A percentile compares a stretch with the other conserved stretches of the same genome.
Conservation (phyloP, 1,140 invertebrate species). For the Adelges cooleyi region DNA sequence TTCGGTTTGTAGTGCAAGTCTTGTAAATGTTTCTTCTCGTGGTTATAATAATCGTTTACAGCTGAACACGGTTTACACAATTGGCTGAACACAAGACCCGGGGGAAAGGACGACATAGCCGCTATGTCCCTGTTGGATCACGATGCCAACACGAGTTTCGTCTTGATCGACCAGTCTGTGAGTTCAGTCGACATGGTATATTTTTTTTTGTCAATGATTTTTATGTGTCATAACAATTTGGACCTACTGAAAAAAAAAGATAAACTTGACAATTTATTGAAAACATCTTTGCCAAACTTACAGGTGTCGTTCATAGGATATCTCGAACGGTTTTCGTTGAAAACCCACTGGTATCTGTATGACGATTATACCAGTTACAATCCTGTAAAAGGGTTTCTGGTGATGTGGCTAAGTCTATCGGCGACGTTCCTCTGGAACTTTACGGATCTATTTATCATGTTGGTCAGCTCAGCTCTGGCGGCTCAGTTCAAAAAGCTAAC, state of each 20-base stretch:
- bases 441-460: constrained; percentile 52
- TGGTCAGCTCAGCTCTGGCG: constrained; percentile 40
- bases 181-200: too few relatives aligned
- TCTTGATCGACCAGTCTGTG: constrained; percentile 29
- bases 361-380: constrained; percentile 30
- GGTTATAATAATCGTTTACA: background rate
- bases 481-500: constrained; percentile 32
- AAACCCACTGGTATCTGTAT: constrained; percentile 33
- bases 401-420: constrained; percentile 39
- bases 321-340: constrained; percentile 38
- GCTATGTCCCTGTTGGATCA: constrained; percentile 28
- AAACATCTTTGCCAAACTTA: too few relatives aligned
- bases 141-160: constrained; percentile 6
- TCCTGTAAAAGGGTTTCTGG: constrained; percentile 32
- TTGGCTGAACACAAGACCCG: constrained; percentile 31
- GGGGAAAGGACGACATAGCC: constrained; percentile 30
- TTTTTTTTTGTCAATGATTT: too few relatives aligned
- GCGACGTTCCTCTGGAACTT: constrained; percentile 58
- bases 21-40: too few relatives aligned
- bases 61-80: constrained; percentile 32
- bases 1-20: constrained; percentile 31
- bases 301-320: constrained; percentile 39
- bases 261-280: too few relatives aligned
- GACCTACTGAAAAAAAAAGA: too few relatives aligned
- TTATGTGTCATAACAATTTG: too few relatives aligned